Conservation (phyloP, 2,888 invertebrate species). For the Agonum fuliginosum region DNA sequence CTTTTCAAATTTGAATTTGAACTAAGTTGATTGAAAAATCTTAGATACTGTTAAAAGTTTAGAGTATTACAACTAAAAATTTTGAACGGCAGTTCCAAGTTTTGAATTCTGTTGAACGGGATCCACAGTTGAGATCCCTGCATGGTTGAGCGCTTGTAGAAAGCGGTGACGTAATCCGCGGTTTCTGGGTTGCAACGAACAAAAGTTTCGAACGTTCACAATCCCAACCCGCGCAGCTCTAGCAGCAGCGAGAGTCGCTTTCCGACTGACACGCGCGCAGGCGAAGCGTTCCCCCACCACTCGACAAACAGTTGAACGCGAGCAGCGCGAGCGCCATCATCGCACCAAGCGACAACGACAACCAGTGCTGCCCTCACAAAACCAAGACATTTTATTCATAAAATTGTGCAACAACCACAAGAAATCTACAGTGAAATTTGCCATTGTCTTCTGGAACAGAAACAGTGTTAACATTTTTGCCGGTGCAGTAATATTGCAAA, state of each 20-base stretch:
- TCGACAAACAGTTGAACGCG: background rate
- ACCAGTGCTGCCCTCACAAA: background rate
- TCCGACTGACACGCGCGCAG: background rate
- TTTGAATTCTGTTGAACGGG: background rate
- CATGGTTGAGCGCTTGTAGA: slow-evolving; percentile 27
- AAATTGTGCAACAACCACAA: no score
- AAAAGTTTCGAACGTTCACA: background rate
- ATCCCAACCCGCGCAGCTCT: background rate
- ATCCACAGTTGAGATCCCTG: slow-evolving; percentile 13
- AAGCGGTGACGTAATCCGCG: slow-evolving; percentile 34
- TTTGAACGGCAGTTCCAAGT: no score
- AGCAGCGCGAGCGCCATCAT: no score
- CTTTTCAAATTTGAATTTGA: no score
- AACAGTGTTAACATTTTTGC: no score
- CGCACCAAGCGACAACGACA: background rate
- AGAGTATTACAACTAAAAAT: no score
- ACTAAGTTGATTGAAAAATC: no score
- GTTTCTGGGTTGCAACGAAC: background rate
- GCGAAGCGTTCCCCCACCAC: background rate
- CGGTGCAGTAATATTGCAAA: no score
- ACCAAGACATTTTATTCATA: no score
- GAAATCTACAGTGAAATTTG: no score
- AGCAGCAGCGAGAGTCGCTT: background rate
- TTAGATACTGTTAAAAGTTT: no score
- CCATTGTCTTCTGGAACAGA: no score